phyloP scores from a whole-genome alignment of 2,113 vertebrate genomes.

The Bostrychus sinensis region DNA sequence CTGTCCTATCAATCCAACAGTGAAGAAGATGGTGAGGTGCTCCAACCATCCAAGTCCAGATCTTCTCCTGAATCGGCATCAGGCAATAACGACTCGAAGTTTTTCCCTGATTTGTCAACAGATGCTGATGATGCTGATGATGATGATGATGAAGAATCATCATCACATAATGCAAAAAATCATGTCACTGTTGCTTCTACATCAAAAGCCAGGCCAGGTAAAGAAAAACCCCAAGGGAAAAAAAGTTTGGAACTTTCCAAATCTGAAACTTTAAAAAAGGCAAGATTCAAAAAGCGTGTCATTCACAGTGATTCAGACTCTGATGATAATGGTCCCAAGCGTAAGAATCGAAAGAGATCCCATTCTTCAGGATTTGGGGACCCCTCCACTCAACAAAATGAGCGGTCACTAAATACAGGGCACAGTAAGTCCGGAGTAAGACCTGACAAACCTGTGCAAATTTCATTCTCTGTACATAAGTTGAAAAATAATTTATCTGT shows the following conservation, averaged over 20 bases:
- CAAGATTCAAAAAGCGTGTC: not conserved
- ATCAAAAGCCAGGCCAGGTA: rapidly evolving
- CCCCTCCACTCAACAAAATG: no score
- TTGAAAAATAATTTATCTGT: no score
- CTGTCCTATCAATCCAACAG: not conserved
- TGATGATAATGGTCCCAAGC: not conserved
- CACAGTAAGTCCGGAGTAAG: no score
- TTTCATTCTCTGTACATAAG: no score
- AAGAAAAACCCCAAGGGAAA: not conserved
- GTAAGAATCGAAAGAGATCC: no score
- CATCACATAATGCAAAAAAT: not conserved
- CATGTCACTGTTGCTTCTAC: no score
- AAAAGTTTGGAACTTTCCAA: no score
- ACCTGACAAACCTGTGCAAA: no score
- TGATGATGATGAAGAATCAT: not conserved
- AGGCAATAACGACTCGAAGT: not conserved
- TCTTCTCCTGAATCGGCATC: not conserved
- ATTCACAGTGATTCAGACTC: conserved; percentile 20
- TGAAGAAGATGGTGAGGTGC: not conserved
- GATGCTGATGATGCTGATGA: not conserved
- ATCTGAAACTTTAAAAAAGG: not conserved
- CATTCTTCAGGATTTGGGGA: no score
- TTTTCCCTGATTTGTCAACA: not conserved
- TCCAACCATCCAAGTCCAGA: not conserved
- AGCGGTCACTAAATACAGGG: no score